phyloP scores from a whole-genome alignment of 2,113 vertebrate genomes.

The Mobula birostris region DNA sequence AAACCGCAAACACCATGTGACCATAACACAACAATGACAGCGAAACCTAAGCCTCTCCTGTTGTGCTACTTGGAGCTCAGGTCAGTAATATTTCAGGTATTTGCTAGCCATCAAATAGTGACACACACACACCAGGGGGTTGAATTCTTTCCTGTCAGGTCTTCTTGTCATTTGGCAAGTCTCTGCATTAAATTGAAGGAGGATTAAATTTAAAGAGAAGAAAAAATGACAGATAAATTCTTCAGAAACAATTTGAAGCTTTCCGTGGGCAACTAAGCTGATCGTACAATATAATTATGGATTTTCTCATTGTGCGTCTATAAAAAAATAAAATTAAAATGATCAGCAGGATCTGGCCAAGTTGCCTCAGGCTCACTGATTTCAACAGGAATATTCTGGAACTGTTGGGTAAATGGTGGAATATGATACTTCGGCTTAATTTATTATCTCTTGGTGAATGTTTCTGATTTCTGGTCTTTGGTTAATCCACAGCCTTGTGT shows the following conservation, averaged over 20 bases:
- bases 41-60: conserved; percentile 3
- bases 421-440: background rate
- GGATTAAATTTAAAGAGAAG: conserved; percentile 14
- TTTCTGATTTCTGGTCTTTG: background rate
- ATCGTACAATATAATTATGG: conserved; percentile 9
- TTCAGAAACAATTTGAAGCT: conserved; percentile 9
- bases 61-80: conserved; percentile 5
- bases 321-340: conserved; percentile 18
- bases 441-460: background rate
- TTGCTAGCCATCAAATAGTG: conserved; percentile 17
- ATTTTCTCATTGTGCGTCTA: background rate
- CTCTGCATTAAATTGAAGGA: conserved; percentile 20
- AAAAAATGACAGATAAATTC: background rate
- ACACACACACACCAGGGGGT: conserved; percentile 34
- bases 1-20: conserved; percentile 20
- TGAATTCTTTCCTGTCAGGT: conserved; percentile 32
- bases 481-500: background rate
- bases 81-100: conserved; percentile 19
- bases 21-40: background rate
- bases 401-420: background rate
- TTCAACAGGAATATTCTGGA: background rate
- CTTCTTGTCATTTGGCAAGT: conserved; percentile 23
- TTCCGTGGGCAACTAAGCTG: background rate
- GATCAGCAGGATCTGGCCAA: background rate
- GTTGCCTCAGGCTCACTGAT: background rate